Base-by-base conservation (phyloP, 37 sponge, comb jelly and placozoan species). In the Ianthella basta region DNA sequence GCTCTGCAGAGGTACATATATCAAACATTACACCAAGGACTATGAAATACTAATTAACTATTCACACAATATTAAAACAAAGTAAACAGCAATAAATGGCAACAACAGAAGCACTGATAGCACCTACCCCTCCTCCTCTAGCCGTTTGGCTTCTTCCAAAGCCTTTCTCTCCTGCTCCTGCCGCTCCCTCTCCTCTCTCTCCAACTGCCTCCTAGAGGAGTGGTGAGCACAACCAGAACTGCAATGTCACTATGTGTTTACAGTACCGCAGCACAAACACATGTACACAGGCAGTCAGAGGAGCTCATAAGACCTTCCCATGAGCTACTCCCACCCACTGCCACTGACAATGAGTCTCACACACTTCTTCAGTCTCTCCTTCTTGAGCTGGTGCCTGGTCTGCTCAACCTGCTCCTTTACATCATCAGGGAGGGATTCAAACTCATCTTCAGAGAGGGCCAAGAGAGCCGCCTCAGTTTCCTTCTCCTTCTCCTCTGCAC, bases 381-480 rank as follows among this genome's bases (percentile, higher is more conserved):
- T 86, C 60, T 88, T 83, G 12, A 82, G 23, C 61, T 70, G 68
- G 40, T 82, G 56, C 40, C 82, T 67, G 55, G 79, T 81, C 54
- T 38, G 53, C 87, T 98, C 97, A 70, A 91, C 84, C 53, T 87
- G 64, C 36, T 60, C 86, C 77, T 83, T 86, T 81, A 83, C 56
- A 23, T 95, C 89, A 2, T 87, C 84, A 59, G 64, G 60, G 23
- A 94, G 82, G 16, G 88, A 88, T 55, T 98, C 97, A 85, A 92
- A 94, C 81, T 96, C 99, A 72, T 94, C 95, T 56, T 96, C 97
- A n/a, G 91, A 89, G 37, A 94, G 50, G 41, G 94, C 91, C 40
- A 90, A 75, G n/a, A 92, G 72, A 0, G 80, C 81, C 16, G 54
- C 70, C 29, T 84, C 87, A 57, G 63, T 82, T 39, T 90, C 86